phyloP scores from a whole-genome alignment of 2,888 invertebrate species.

The Blastobasis adustella region DNA sequence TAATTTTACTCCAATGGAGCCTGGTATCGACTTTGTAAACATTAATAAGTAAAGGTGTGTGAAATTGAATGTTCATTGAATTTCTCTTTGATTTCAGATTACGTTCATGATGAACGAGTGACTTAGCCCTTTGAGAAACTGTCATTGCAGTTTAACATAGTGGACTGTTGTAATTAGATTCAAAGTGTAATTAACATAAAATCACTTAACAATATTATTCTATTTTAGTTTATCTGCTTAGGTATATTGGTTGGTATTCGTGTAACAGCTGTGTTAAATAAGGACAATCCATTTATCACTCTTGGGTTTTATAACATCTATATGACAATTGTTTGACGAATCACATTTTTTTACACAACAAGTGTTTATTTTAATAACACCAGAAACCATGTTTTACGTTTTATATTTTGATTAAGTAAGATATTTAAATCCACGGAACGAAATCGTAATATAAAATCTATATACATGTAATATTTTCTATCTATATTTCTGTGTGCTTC shows the following conservation, averaged over 20 bases:
- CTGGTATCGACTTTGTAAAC: too few relatives aligned
- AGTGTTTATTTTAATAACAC: background rate
- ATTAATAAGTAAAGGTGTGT: too few relatives aligned
- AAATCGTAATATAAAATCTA: conserved; percentile 20
- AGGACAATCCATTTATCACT: too few relatives aligned
- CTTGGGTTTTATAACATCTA: too few relatives aligned
- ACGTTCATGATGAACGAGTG: background rate
- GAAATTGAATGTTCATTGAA: background rate
- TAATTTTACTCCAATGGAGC: too few relatives aligned
- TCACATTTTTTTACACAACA: background rate
- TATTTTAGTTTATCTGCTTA: too few relatives aligned
- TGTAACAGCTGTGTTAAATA: too few relatives aligned
- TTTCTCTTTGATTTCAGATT: background rate
- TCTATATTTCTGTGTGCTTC: conserved; percentile 69
- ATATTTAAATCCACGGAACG: conserved; percentile 1
- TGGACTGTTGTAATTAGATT: too few relatives aligned
- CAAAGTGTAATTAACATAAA: too few relatives aligned
- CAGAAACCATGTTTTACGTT: background rate
- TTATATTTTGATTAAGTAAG: background rate
- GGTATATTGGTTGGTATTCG: too few relatives aligned
- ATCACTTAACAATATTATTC: too few relatives aligned
- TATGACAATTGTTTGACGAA: too few relatives aligned
- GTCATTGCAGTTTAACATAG: background rate
- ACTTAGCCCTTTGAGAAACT: background rate
- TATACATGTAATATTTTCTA: conserved; percentile 17